A percentile compares a stretch with the other conserved stretches of the same genome.
Evolutionary conservation across 2,113 vertebrate genomes (phyloP).

Genomic region (Platycercus adscitus): DNA sequence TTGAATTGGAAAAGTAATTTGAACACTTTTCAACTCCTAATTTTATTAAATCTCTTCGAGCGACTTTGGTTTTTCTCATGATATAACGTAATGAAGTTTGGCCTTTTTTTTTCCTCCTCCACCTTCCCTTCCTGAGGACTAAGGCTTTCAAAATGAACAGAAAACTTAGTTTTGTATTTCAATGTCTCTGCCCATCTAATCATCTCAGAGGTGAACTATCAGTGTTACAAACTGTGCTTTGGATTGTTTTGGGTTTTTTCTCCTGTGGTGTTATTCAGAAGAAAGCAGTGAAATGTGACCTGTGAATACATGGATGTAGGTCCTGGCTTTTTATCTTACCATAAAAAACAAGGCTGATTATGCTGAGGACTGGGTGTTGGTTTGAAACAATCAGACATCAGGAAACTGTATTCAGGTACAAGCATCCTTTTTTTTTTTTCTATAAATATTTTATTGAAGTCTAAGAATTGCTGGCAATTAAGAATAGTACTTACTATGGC

Average conservation of each 20-base stretch:
- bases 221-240: constrained; percentile 72
- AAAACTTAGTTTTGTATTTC: constrained; percentile 53
- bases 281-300: constrained; percentile 59
- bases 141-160: constrained; percentile 68
- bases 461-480: constrained; percentile 79
- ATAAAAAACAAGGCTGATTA: constrained; percentile 31
- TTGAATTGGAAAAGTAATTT: constrained; percentile 73
- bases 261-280: constrained; percentile 56
- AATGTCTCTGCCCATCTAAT: constrained; percentile 41
- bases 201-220: constrained; percentile 59
- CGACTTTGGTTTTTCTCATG: constrained; percentile 66
- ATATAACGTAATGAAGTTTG: constrained; percentile 56
- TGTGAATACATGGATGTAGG: constrained; percentile 35
- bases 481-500: constrained; percentile 75
- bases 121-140: constrained; percentile 56
- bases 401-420: constrained; percentile 78
- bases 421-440: constrained; percentile 26
- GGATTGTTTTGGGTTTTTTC: constrained; percentile 55
- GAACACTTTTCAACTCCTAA: constrained; percentile 74
- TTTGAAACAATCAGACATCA: constrained; percentile 72
- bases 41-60: constrained; percentile 75
- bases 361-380: constrained; percentile 58
- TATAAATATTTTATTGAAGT: constrained; percentile 72
- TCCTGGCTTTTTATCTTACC: constrained; percentile 61
- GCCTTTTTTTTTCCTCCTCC: constrained; percentile 30